Evolutionary conservation across 2,113 vertebrate genomes (phyloP).

Genomic region (Odocoileus virginianus): DNA sequence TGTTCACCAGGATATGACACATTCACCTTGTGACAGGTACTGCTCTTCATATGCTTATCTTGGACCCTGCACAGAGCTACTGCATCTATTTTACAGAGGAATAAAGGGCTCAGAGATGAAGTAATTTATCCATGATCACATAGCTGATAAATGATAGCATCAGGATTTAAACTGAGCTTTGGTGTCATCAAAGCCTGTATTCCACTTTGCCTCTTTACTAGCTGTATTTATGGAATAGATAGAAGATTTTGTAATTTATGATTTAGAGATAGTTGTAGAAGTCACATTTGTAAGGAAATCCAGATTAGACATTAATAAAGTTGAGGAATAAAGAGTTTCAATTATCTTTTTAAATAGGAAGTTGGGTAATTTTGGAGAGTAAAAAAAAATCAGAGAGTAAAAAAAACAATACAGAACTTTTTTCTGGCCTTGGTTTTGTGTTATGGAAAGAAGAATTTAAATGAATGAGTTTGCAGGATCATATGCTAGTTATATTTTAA

Average conservation of each 20-base stretch:
- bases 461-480: background rate
- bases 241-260: background rate
- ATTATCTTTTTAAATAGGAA: background rate
- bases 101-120: background rate
- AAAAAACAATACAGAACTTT: background rate
- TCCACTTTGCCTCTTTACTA: background rate
- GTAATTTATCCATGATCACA: background rate
- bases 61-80: background rate
- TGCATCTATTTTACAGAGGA: background rate
- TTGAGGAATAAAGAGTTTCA: background rate
- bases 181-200: background rate
- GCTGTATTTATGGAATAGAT: background rate
- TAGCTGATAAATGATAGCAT: background rate
- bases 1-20: background rate
- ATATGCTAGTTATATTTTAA: background rate
- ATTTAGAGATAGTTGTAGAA: background rate
- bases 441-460: slow-evolving; percentile 25
- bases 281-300: background rate
- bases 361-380: slow-evolving; percentile 4
- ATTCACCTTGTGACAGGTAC: background rate
- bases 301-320: background rate
- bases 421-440: background rate
- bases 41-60: background rate
- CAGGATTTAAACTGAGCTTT: background rate
- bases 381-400: background rate